Conservation (phyloP, 2,797 vertebrate genomes). For the Pampus argenteus region DNA sequence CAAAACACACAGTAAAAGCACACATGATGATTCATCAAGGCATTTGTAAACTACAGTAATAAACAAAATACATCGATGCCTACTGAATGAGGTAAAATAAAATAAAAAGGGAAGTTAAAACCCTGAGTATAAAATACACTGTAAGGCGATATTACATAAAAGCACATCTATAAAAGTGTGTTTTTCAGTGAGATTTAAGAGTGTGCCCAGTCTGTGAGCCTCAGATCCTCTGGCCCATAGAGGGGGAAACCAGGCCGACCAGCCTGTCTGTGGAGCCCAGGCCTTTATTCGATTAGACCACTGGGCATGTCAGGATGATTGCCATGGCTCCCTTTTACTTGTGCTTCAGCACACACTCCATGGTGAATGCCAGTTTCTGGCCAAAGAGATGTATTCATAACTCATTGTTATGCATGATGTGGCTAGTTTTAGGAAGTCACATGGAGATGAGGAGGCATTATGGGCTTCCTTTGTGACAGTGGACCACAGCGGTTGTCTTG, state of each 20-base stretch:
- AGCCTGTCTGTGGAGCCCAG: slow-evolving; percentile 34
- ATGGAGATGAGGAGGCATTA: background rate
- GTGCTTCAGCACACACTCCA: slow-evolving; percentile 32
- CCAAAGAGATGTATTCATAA: slow-evolving; percentile 27
- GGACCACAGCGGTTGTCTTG: background rate
- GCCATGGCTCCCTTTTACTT: slow-evolving; percentile 34
- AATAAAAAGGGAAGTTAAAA: background rate
- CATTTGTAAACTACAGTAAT: too few relatives aligned
- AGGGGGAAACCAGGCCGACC: background rate
- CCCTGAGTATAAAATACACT: background rate
- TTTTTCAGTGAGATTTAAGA: too few relatives aligned
- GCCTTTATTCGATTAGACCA: slow-evolving; percentile 65
- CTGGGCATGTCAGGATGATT: slow-evolving; percentile 16
- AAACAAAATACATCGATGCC: background rate
- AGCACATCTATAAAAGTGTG: too few relatives aligned
- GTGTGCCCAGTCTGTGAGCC: too few relatives aligned
- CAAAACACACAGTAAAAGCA: too few relatives aligned
- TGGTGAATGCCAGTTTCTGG: slow-evolving; percentile 22
- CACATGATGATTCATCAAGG: too few relatives aligned
- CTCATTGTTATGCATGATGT: slow-evolving; percentile 11
- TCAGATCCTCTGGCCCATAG: background rate
- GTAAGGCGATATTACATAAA: too few relatives aligned
- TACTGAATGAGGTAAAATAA: background rate
- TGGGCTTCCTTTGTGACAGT: background rate
- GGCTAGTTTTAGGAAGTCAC: slow-evolving; percentile 11